Base-by-base conservation (phyloP, 2,797 vertebrate genomes). In the Gymnopithys bicolor region DNA sequence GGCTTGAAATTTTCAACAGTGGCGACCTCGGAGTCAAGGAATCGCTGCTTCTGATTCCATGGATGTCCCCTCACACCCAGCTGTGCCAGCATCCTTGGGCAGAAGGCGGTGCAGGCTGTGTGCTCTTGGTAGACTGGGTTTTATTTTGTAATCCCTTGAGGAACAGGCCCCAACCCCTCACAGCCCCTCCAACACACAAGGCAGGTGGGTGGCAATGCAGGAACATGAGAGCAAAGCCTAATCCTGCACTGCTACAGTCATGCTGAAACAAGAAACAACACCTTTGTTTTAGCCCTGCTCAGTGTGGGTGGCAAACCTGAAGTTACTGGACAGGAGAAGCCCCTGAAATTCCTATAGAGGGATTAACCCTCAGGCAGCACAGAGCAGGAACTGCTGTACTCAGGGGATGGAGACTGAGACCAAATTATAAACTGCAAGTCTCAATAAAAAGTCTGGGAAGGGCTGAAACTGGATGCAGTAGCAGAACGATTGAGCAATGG, bases 51-150 rank as follows among this genome's bases (percentile, higher is more conserved):
- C 59, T 13, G 35, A 70, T 59, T 74, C 76, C 33, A 7, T 0
- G 5, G 15, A 13, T 1, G 3, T 41, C 19, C n/a, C 6, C 71
- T 51, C 63, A 19, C 51, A 43, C 4, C 10, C 33, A 30, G 64
- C 63, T 1, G 0, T 9, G 41, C 6, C 0, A 0, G 33, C 41
- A 52, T 19, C 53, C 45, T 3, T 0, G 0, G 53, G 48, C 46
- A 93, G 19, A 19, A 48, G 24, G 10, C 27, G 52, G 19, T 24
- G 35, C 49, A 48, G 43, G 37, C 0, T 62, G 14, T 25, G 23
- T 2, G 16, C 56, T 41, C 33, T 6, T 28, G 63, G 33, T 13
- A 73, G 32, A 4, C 33, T 13, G 23, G 14, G 43, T 52, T 88
- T 87, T 22, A 53, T 35, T 28, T 55, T 55, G 53, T 35, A 68